Percentiles rank a stretch among this genome's conserved stretches.
Conservation (phyloP, 2,797 vertebrate genomes). For the Falco biarmicus region DNA sequence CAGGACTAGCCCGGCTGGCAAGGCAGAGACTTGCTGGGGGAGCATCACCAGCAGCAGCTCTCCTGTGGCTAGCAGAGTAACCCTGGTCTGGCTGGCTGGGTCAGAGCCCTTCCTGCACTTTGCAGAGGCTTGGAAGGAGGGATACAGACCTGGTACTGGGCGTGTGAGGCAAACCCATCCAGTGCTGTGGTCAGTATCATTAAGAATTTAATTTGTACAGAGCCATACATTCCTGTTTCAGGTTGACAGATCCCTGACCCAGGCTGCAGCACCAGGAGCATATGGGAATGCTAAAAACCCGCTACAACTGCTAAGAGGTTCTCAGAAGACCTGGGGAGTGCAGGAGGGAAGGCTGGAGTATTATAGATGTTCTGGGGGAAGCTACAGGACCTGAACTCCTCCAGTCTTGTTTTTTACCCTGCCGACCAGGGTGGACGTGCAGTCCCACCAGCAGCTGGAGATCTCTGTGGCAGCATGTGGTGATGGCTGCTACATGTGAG, state of each 20-base stretch:
- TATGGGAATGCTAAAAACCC: background rate
- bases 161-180: background rate
- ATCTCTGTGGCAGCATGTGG: background rate
- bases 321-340: background rate
- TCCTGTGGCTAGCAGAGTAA: background rate
- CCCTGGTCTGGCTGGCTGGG: background rate
- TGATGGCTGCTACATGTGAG: background rate
- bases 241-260: background rate
- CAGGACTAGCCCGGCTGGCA: background rate
- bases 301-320: accelerated
- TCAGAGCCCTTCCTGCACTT: background rate
- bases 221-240: background rate
- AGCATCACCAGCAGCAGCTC: background rate
- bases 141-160: background rate
- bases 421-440: background rate
- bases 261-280: background rate
- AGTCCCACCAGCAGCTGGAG: background rate
- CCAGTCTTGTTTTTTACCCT: background rate
- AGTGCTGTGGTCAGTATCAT: background rate
- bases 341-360: background rate
- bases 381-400: accelerated
- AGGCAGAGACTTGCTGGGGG: background rate
- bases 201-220: background rate
- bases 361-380: background rate
- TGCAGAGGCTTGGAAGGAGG: background rate